A percentile compares a stretch with the other conserved stretches of the same genome.
phyloP scores from a whole-genome alignment of 2,797 vertebrate species.

The Labeo calbasu region DNA sequence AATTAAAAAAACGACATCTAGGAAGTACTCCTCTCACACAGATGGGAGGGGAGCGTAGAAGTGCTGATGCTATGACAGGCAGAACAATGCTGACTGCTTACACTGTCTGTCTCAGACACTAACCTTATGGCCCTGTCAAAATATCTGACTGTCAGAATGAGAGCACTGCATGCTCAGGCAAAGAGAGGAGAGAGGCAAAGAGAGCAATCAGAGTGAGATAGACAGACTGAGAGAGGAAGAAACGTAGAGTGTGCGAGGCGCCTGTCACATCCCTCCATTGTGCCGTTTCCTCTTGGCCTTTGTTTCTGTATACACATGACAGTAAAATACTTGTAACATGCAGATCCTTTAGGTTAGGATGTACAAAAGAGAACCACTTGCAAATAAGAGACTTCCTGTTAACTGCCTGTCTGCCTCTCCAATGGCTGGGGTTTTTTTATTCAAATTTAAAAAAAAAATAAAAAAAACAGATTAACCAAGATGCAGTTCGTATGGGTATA shows the following conservation, averaged over 20 bases:
- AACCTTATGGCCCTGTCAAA: constrained; percentile 48
- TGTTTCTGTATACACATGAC: constrained; percentile 55
- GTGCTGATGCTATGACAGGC: constrained; percentile 39
- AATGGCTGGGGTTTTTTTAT: background rate
- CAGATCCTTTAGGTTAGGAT: background rate
- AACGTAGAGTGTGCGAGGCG: constrained; percentile 47
- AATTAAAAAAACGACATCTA: background rate
- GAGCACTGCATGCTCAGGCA: constrained; percentile 37
- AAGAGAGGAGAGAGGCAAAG: constrained; percentile 33
- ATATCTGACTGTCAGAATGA: constrained; percentile 32
- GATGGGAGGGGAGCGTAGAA: constrained; percentile 6
- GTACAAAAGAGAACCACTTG: constrained; percentile 6
- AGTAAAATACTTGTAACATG: constrained; percentile 11
- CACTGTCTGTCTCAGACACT: constrained; percentile 27
- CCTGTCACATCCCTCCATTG: constrained; percentile 78
- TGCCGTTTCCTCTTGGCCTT: constrained; percentile 72
- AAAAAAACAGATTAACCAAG: no score
- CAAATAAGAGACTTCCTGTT: constrained; percentile 40
- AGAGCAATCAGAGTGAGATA: constrained; percentile 2
- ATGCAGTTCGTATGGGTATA: background rate
- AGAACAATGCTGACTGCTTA: constrained; percentile 38
- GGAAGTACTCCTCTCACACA: constrained; percentile 11
- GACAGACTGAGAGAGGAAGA: constrained; percentile 42
- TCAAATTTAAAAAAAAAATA: background rate
- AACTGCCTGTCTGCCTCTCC: background rate